Conservation (phyloP, 1,140 invertebrate genomes). For the Helicorthomorpha holstii region DNA sequence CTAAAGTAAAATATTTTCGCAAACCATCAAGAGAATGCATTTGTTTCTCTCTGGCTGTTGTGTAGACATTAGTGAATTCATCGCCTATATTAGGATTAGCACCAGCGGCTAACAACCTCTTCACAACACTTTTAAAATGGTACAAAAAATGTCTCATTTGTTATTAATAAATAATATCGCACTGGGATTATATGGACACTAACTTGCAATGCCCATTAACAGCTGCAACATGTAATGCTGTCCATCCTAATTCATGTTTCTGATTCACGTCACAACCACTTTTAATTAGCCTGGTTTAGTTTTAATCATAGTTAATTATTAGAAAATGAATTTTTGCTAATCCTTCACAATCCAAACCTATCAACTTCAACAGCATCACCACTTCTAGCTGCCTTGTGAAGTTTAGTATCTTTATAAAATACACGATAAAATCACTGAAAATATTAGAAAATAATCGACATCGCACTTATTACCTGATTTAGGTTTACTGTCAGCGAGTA, state of each 20-base stretch:
- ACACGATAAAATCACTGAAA: too few species aligned
- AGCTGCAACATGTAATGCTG: constrained; percentile 62
- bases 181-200: not conserved
- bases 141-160: not conserved
- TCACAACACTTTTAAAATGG: constrained; percentile 31
- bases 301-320: not conserved
- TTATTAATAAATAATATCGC: not conserved
- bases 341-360: not conserved
- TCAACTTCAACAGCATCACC: not conserved
- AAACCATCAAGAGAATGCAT: constrained; percentile 42
- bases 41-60: constrained; percentile 36
- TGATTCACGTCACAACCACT: constrained; percentile 10
- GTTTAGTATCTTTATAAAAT: not conserved
- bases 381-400: not conserved
- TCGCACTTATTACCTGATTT: too few species aligned
- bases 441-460: too few species aligned
- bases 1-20: constrained; percentile 1
- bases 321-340: not conserved
- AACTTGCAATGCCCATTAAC: constrained; percentile 47
- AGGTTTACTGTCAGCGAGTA: too few species aligned
- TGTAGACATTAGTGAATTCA: constrained; percentile 53
- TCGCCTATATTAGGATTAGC: constrained; percentile 64
- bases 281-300: not conserved
- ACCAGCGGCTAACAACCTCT: constrained; percentile 48
- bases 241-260: constrained; percentile 63